Evolutionary conservation across 2,113 vertebrate genomes (phyloP), one percentile per base, ranked within the genome.

Genomic region (Engystomops pustulosus): DNA sequence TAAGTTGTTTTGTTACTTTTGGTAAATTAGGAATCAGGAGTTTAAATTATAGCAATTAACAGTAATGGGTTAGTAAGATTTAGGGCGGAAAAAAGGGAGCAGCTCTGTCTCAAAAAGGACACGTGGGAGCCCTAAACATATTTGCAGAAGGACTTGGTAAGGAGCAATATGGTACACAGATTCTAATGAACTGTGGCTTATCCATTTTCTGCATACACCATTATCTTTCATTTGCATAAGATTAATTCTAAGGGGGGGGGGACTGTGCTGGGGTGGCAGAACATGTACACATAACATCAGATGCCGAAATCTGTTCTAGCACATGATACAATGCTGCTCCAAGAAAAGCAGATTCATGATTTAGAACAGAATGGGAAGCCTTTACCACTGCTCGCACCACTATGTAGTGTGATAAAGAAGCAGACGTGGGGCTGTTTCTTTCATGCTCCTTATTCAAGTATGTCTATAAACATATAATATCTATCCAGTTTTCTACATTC

Each of bases 21-120:
- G 30, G 27, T 20, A 67, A 32, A 32, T 32, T 10, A n/a, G n/a
- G n/a, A n/a, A n/a, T n/a, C n/a, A n/a, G 27, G 60, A 65, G 27
- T 65, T 65, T 32, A 32, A 20, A 67, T 67, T 34, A 67, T 67
- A 65, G 12, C 25, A 17, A 65, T 67, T 67, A 65, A 32, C 60
- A 65, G 30, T 65, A 65, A 34, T 65, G 30, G 15, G 62, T 67
- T 36, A 34, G 32, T 67, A 67, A 67, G 30, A 67, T 67, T 67
- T 36, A 67, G 62, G 62, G 62, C 6, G 6, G 30, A 20, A 34
- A 67, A 67, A 67, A 9, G 17, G 62, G 32, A 17, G 20, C 30
- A 36, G 15, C 17, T 36, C 62, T 36, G 32, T 9, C 62, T 36
- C 36, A 67, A 60, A 8, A 60, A 65, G 15, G 60, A 36, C 62